phyloP scores from a whole-genome alignment of 2,888 invertebrate genomes.

The Apeira syringaria region DNA sequence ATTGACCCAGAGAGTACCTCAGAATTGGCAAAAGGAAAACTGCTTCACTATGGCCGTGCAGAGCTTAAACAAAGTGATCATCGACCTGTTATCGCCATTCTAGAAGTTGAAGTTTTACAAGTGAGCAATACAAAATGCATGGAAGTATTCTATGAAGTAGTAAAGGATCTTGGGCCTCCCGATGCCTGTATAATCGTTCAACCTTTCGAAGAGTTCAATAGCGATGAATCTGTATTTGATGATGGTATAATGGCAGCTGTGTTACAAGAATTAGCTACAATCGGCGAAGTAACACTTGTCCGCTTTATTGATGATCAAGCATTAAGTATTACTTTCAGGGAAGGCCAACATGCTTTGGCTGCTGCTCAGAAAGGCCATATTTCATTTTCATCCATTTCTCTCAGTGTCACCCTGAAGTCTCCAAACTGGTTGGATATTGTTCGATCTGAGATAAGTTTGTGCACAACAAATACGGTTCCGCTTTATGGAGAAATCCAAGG shows the following conservation, averaged over 20 bases:
- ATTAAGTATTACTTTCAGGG: constrained; percentile 96
- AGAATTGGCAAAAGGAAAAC: constrained; percentile 90
- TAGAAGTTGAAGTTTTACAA: constrained; percentile 93
- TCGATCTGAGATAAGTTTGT: constrained; percentile 92
- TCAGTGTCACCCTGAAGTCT: constrained; percentile 91
- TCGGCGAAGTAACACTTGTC: constrained; percentile 95
- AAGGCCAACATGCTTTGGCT: constrained; percentile 93
- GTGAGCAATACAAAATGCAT: constrained; percentile 91
- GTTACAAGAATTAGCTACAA: constrained; percentile 91
- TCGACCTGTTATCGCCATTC: constrained; percentile 95
- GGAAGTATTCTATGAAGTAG: constrained; percentile 92
- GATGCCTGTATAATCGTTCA: constrained; percentile 95
- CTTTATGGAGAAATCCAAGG: constrained; percentile 80
- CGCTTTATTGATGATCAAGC: constrained; percentile 92
- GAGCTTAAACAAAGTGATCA: constrained; percentile 99
- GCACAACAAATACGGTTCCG: constrained; percentile 93
- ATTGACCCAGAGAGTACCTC: constrained; percentile 86
- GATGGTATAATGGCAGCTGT: constrained; percentile 91
- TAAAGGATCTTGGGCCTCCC: constrained; percentile 95
- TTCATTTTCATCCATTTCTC: constrained; percentile 85
- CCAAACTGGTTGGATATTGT: constrained; percentile 93
- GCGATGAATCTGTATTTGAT: constrained; percentile 87
- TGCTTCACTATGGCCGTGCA: constrained; percentile 95
- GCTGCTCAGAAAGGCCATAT: constrained; percentile 85
- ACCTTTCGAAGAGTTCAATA: constrained; percentile 60